A percentile compares a stretch with the other conserved stretches of the same genome.
phyloP scores from a whole-genome alignment of 2,113 vertebrate genomes.

The Menidia beryllina region DNA sequence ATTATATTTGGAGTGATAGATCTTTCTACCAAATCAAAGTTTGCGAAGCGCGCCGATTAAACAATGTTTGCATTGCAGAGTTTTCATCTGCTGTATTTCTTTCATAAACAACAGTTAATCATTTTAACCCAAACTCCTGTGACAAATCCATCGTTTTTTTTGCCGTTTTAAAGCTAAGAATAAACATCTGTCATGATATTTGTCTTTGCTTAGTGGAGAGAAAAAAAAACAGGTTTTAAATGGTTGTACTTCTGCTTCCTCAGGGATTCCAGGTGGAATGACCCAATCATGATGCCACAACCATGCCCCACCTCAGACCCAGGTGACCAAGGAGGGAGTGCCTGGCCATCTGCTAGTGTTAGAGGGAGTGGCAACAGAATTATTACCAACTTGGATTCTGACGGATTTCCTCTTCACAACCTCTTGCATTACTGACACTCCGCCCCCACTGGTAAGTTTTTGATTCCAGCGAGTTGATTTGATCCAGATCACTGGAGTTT shows the following conservation, averaged over 20 bases:
- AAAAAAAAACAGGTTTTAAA: too few relatives aligned
- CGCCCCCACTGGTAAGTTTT: conserved; percentile 61
- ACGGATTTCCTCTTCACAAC: conserved; percentile 47
- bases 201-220: too few relatives aligned
- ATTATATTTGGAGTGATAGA: neutral
- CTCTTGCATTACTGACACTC: conserved; percentile 73
- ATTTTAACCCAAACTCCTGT: too few relatives aligned
- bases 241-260: conserved; percentile 29
- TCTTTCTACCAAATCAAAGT: neutral
- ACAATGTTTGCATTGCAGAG: too few relatives aligned
- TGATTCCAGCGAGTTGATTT: neutral
- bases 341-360: conserved; percentile 65
- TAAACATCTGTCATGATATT: too few relatives aligned
- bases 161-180: too few relatives aligned
- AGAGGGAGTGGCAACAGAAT: conserved; percentile 66
- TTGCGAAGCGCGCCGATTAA: neutral
- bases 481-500: neutral
- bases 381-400: conserved; percentile 52
- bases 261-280: conserved; percentile 74
- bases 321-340: conserved; percentile 72
- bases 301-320: conserved; percentile 53
- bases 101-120: too few relatives aligned
- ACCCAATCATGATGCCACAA: conserved; percentile 75
- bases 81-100: too few relatives aligned
- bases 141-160: too few relatives aligned